Base-by-base conservation (phyloP, 2,797 vertebrate genomes). In the Gambusia yucatana region DNA sequence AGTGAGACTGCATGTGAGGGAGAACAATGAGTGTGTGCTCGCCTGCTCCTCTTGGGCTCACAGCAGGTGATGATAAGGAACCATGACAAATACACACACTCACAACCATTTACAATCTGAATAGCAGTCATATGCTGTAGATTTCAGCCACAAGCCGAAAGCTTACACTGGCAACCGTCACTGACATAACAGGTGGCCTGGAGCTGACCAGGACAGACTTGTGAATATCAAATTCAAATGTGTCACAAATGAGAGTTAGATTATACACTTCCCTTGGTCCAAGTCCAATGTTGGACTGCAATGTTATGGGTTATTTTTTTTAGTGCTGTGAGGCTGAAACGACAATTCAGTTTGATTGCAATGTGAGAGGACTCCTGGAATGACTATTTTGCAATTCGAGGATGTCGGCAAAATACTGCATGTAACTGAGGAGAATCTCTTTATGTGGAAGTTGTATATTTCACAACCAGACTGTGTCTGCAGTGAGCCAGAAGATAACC, bases 181-280 rank as follows among this genome's bases (percentile, higher is more conserved):
- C 46, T 86, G 89, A 88, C 90, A 91, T 90, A 93, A 93, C 93
- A 93, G 94, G 91, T 94, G 94, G 92, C 90, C 92, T 90, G 93
- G 89, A 93, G 93, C 92, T 93, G 94, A 94, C 93, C 93, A 89
- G 88, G 86, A 93, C 90, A 84, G 82, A 94, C 84, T 80, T 94
- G 92, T 92, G 92, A 93, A 93, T 92, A 93, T 94, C 92, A 88
- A 92, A 91, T 87, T 86, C 83, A 89, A 92, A 95, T 89, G 93
- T 94, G 93, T 93, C 88, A 92, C 91, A 92, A 92, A 92, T 92
- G 85, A 93, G 90, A 81, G 86, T 84, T 91, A 91, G 87, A 91
- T 91, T 92, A 88, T 86, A 87, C 88, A 85, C 84, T 84, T 79
- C 83, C 74, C 87, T 87, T 85, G 71, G 79, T 90, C 92, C 87